phyloP scores from a whole-genome alignment of 2,113 vertebrate genomes.

The Sinocyclocheilus maitianheensis region DNA sequence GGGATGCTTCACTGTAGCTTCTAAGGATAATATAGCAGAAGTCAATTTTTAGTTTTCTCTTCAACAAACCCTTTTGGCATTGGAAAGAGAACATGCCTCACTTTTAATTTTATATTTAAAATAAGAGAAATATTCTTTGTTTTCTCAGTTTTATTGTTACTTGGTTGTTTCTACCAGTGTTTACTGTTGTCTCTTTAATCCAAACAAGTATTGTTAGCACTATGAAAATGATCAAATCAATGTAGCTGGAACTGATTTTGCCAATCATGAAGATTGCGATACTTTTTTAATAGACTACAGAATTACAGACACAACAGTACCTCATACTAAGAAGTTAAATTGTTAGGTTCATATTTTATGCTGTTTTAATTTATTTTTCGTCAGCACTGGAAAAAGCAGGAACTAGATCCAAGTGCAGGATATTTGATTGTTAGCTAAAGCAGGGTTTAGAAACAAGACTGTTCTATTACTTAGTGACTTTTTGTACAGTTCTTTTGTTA shows the following conservation, averaged over 20 bases:
- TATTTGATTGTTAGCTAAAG: constrained; percentile 47
- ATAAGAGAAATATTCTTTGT: not conserved
- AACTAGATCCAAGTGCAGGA: constrained; percentile 50
- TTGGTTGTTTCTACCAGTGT: constrained; percentile 31
- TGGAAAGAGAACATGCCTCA: not conserved
- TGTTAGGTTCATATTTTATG: constrained; percentile 26
- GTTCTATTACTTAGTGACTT: constrained; percentile 47
- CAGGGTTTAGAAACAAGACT: constrained; percentile 34
- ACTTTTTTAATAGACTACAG: constrained; percentile 17
- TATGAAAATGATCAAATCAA: constrained; percentile 25
- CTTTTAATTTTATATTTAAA: constrained; percentile 29
- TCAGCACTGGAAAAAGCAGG: constrained; percentile 61
- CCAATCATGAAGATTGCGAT: constrained; percentile 29
- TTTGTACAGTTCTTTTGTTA: constrained; percentile 64
- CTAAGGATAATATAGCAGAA: not conserved
- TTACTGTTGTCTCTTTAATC: constrained; percentile 18
- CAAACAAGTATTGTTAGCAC: constrained; percentile 38
- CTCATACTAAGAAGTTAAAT: constrained; percentile 47
- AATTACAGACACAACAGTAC: constrained; percentile 49
- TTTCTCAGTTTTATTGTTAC: constrained; percentile 14
- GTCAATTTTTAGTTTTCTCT: not conserved
- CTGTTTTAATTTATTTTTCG: constrained; percentile 51
- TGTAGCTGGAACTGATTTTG: constrained; percentile 35
- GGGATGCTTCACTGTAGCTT: not conserved
- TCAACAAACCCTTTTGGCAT: not conserved